These are phyloP conservation scores for Phthorimaea operculella DNA, from an alignment of 1,140 invertebrate genomes.

Conservation along the genomic window DNA sequence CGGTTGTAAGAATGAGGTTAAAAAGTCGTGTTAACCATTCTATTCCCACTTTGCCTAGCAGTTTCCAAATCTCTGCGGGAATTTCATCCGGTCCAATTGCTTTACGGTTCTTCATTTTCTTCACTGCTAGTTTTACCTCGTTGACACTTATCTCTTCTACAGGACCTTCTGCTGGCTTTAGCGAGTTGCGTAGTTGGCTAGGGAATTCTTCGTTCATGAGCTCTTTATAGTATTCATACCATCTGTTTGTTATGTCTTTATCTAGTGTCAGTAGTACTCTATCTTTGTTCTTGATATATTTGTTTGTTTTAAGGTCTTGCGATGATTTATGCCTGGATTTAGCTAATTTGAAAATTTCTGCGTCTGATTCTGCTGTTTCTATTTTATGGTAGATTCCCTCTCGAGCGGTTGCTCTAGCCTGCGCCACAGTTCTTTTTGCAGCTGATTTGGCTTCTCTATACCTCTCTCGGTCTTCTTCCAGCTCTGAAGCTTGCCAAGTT, in stretches of 20 bases:
- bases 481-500: background rate
- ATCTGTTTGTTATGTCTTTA: slow-evolving; percentile 9
- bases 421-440: background rate
- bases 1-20: background rate
- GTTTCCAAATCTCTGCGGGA: slow-evolving; percentile 1
- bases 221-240: slow-evolving; percentile 13
- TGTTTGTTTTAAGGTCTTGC: background rate
- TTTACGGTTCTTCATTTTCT: slow-evolving; percentile 6
- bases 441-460: slow-evolving; percentile 1
- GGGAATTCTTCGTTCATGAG: slow-evolving; percentile 16
- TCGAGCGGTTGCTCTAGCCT: background rate
- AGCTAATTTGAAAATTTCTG: slow-evolving; percentile 5
- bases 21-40: background rate
- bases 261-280: slow-evolving; percentile 1
- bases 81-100: slow-evolving; percentile 5
- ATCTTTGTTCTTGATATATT: slow-evolving; percentile 4
- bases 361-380: background rate
- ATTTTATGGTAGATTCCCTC: background rate
- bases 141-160: background rate
- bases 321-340: background rate
- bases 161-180: background rate
- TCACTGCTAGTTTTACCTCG: slow-evolving; percentile 5
- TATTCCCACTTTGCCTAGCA: background rate
- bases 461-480: background rate
- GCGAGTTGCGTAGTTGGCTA: background rate